Evolutionary conservation across 92 coral and sea anemone genomes (phyloP), one percentile per base, ranked within the genome.

Genomic region (Umimayanthus chanpuru): DNA sequence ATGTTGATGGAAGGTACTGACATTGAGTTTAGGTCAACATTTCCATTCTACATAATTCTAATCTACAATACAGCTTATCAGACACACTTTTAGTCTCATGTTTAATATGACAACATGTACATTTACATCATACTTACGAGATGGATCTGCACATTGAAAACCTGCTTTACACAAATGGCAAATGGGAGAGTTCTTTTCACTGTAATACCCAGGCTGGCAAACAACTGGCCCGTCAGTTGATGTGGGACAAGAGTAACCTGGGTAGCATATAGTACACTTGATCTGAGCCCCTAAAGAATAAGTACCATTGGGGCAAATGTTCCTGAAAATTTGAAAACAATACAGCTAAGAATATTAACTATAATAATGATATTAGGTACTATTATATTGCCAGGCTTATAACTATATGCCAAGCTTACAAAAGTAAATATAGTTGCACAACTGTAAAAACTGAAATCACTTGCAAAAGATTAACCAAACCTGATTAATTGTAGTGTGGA

Each of bases 221-320:
- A 86, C 90, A 76, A 47, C 79, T 32, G 99, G 99, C 11, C 99
- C 99, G 71, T 89, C 93, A 29, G 94, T 91, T 66, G 87, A 85
- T 56, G 90, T 90, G 15, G 93, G 85, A 47, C 99, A 96, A 50
- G 93, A 85, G 79, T 86, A 88, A 10, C 99, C 99, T 16, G 99
- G 98, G 85, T 85, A 91, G 77, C 99, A 96, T 9, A 82, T 84
- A 23, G 93, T 92, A 72, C 99, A 97, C 80, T 95, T 82, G 77
- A 95, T 95, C 89, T 93, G 97, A 78, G 97, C 98, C 76, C 99
- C 99, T 15, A 97, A 86, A 38, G 98, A 95, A 90, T 97, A 97
- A 30, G 98, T 97, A 75, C 99, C 99, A 91, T 97, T 97, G 75
- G 97, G 96, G 82, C 99, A 97, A n/a, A 93, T 88, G 56, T 77